phyloP scores from a whole-genome alignment of 2,888 invertebrate species.

The Scaptomyza cyrtandrae region DNA sequence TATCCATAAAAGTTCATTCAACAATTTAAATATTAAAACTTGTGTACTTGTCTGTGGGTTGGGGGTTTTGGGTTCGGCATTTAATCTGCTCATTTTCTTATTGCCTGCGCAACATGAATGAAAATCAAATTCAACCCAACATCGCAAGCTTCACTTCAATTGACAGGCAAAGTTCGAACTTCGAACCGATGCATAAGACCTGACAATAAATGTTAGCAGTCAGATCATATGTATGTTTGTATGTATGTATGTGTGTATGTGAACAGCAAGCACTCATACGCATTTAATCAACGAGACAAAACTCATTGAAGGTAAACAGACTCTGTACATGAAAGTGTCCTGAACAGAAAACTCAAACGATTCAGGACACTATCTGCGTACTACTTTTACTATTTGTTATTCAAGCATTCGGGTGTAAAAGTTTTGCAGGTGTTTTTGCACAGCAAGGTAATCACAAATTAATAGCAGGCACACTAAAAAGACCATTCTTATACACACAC shows the following conservation, averaged over 20 bases:
- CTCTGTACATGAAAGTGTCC: neutral
- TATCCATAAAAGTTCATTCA: neutral
- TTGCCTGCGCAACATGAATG: slow-evolving; percentile 47
- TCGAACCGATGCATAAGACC: slow-evolving; percentile 9
- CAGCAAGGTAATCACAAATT: slow-evolving; percentile 47
- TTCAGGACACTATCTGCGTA: slow-evolving; percentile 11
- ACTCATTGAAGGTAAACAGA: slow-evolving; percentile 25
- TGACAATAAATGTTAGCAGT: slow-evolving; percentile 32
- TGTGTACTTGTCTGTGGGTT: neutral
- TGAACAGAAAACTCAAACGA: slow-evolving; percentile 17
- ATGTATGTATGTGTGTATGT: slow-evolving; percentile 8
- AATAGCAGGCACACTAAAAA: slow-evolving; percentile 50
- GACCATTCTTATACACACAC: slow-evolving; percentile 15
- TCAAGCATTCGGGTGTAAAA: slow-evolving; percentile 46
- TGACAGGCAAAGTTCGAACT: slow-evolving; percentile 37
- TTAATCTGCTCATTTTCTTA: slow-evolving; percentile 43
- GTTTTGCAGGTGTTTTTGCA: slow-evolving; percentile 43
- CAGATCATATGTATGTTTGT: slow-evolving; percentile 20
- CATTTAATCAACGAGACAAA: slow-evolving; percentile 44
- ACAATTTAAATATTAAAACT: slow-evolving; percentile 10
- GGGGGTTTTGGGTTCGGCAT: slow-evolving; percentile 15
- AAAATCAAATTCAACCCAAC: slow-evolving; percentile 39
- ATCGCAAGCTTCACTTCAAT: slow-evolving; percentile 32
- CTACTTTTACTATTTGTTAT: slow-evolving; percentile 29
- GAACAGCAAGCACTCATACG: slow-evolving; percentile 14